These are phyloP conservation scores for Flexamia atlantica DNA, from an alignment of 2,888 invertebrate species.

Conservation along the genomic window DNA sequence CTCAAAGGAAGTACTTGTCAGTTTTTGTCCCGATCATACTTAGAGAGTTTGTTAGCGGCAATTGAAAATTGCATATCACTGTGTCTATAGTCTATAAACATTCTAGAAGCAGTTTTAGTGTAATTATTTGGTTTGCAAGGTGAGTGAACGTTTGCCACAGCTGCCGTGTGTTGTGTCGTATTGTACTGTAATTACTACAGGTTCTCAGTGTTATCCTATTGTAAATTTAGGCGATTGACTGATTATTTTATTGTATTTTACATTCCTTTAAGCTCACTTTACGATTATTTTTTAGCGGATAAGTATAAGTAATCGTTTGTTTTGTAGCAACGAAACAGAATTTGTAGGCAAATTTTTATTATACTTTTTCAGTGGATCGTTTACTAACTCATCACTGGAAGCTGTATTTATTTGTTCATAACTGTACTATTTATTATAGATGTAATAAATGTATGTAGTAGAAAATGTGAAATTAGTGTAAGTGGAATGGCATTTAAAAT, in stretches of 20 bases:
- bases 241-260: conserved; percentile 31
- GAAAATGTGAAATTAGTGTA: neutral
- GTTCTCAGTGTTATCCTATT: conserved; percentile 40
- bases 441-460: conserved; percentile 26
- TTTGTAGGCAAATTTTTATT: neutral
- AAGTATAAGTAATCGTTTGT: neutral
- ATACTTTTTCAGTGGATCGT: neutral
- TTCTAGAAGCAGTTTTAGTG: neutral
- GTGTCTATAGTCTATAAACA: neutral
- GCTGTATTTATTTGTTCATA: conserved; percentile 29
- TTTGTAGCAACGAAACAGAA: conserved; percentile 25
- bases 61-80: conserved; percentile 24
- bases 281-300: conserved; percentile 4
- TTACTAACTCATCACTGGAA: neutral
- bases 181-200: neutral
- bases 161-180: conserved; percentile 4
- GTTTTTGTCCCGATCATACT: neutral
- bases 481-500: conserved; percentile 15
- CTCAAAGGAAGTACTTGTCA: neutral
- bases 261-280: conserved; percentile 37
- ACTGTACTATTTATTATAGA: conserved; percentile 30
- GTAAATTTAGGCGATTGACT: conserved; percentile 34
- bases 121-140: neutral
- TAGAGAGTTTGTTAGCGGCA: neutral
- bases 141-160: conserved; percentile 16